Evolutionary conservation across 2,888 invertebrate species (phyloP).

Genomic region (Hyalella azteca): DNA sequence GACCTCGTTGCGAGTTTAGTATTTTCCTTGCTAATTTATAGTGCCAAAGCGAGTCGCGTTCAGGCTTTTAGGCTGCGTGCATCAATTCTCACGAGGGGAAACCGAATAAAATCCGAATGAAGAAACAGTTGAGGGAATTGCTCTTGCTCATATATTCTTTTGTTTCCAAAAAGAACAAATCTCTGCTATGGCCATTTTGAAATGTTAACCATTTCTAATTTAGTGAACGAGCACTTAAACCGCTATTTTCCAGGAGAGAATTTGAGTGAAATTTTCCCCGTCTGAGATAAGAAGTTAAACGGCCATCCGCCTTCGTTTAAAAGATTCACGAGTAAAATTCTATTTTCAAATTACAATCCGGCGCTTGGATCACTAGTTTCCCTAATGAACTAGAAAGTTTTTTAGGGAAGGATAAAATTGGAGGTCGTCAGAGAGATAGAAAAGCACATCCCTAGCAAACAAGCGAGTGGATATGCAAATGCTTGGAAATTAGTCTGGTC

Average conservation of each 20-base stretch:
- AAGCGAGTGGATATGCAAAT: slow-evolving; percentile 21
- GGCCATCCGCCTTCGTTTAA: background rate
- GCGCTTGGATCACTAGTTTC: background rate
- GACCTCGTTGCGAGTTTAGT: no score
- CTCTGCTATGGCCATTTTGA: background rate
- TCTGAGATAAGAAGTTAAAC: background rate
- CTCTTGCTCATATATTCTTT: background rate
- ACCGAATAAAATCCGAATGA: background rate
- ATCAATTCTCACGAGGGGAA: background rate
- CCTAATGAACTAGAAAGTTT: slow-evolving; percentile 8
- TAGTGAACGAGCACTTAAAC: background rate
- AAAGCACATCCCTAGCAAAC: slow-evolving; percentile 6
- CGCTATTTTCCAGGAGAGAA: background rate
- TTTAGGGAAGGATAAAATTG: background rate
- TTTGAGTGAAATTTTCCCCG: background rate
- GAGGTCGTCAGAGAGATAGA: background rate
- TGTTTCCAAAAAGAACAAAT: background rate
- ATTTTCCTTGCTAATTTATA: no score
- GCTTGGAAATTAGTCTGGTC: background rate
- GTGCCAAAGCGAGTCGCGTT: no score
- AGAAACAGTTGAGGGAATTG: background rate
- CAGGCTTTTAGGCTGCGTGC: no score
- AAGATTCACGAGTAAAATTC: background rate
- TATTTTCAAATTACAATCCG: slow-evolving; percentile 17
- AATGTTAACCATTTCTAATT: slow-evolving; percentile 18